Conservation (phyloP, 2,113 vertebrate species). For the Drymodes brunneopygia region DNA sequence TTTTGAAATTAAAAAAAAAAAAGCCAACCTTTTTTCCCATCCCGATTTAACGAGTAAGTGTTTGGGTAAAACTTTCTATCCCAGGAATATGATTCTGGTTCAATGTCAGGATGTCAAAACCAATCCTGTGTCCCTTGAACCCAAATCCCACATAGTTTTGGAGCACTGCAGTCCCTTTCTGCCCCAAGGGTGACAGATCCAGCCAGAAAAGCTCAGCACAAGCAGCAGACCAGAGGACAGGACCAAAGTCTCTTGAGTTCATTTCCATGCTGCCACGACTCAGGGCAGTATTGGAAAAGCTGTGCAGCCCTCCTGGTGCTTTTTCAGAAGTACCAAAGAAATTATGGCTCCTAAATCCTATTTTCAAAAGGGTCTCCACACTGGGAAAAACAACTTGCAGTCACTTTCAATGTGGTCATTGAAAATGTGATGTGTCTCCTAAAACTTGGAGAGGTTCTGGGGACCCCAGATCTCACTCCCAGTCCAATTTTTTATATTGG, state of each 20-base stretch:
- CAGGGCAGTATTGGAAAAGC: neutral
- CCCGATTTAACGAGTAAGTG: neutral
- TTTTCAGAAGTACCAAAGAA: neutral
- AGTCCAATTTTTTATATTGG: neutral
- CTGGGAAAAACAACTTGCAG: neutral
- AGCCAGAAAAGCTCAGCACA: neutral
- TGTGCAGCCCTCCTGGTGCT: neutral
- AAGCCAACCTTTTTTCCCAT: neutral
- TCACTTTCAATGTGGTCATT: neutral
- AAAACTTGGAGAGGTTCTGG: neutral
- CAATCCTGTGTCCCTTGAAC: neutral
- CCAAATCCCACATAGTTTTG: neutral
- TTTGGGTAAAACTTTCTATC: neutral
- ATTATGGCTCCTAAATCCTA: neutral
- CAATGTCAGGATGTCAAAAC: neutral
- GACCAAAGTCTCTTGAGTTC: fast-evolving
- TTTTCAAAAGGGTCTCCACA: neutral
- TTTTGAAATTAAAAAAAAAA: neutral
- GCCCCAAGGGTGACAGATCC: neutral
- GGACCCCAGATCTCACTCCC: neutral
- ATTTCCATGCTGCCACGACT: neutral
- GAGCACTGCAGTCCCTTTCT: neutral
- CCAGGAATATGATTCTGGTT: neutral
- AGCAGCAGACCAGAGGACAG: neutral
- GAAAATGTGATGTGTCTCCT: neutral